Evolutionary conservation across 2,797 vertebrate species (phyloP).

Genomic region (Danionella dracula): DNA sequence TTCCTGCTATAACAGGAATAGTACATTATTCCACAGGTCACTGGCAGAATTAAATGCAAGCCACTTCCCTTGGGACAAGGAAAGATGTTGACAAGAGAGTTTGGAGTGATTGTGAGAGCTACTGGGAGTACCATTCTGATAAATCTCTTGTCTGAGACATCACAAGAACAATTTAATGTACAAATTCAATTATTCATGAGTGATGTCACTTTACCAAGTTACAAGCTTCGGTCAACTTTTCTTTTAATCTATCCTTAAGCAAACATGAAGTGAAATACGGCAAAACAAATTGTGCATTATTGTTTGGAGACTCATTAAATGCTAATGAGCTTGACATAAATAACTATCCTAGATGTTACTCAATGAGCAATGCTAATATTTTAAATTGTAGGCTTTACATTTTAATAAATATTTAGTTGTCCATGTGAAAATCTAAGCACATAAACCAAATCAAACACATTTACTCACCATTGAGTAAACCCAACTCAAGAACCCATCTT

Average conservation of each 20-base stretch:
- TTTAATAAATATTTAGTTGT: no score
- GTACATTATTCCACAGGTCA: background rate
- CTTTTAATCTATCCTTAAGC: conserved; percentile 8
- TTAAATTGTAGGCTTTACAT: no score
- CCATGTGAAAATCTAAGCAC: no score
- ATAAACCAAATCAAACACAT: no score
- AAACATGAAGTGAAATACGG: no score
- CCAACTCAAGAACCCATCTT: no score
- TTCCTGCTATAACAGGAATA: conserved; percentile 10
- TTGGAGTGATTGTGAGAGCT: conserved; percentile 17
- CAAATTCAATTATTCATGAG: conserved; percentile 64
- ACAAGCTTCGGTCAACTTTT: conserved; percentile 27
- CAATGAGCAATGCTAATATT: no score
- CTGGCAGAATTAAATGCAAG: conserved; percentile 16
- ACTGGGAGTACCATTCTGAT: conserved; percentile 1
- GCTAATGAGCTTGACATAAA: no score
- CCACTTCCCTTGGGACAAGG: background rate
- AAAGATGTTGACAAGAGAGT: conserved; percentile 19
- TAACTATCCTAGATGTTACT: no score
- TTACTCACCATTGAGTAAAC: no score
- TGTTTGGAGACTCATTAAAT: no score
- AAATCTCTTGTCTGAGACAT: conserved; percentile 55
- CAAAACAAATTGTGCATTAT: no score
- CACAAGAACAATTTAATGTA: conserved; percentile 71
- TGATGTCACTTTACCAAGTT: conserved; percentile 38